A percentile compares a stretch with the other conserved stretches of the same genome.
phyloP scores from a whole-genome alignment of 2,113 vertebrate species.

The Muntiacus reevesi region DNA sequence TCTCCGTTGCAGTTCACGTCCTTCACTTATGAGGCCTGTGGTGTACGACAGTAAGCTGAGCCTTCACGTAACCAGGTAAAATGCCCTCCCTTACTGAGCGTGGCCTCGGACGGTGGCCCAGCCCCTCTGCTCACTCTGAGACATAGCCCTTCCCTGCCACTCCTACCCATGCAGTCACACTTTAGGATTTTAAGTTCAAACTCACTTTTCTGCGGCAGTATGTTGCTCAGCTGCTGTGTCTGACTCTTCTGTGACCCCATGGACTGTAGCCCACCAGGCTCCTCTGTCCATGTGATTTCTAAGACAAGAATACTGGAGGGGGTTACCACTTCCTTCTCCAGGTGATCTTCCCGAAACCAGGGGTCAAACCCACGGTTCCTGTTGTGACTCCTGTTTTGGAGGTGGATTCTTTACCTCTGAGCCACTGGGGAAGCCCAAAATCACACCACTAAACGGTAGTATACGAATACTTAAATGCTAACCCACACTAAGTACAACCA shows the following conservation, averaged over 20 bases:
- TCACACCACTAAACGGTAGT: neutral
- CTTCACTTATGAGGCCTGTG: neutral
- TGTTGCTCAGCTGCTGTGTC: accelerated
- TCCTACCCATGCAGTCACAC: accelerated
- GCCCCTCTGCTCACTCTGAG: neutral
- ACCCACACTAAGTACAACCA: neutral
- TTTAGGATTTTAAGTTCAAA: neutral
- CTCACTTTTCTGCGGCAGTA: neutral
- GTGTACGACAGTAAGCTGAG: neutral
- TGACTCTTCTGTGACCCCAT: neutral
- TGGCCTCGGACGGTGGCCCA: neutral
- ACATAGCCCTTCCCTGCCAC: no score
- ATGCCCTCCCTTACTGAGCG: neutral
- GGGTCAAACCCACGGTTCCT: neutral
- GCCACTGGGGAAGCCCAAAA: neutral
- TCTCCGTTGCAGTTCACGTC: neutral
- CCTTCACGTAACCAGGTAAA: neutral
- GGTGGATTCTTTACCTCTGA: neutral
- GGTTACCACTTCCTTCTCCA: neutral
- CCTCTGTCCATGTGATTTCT: neutral
- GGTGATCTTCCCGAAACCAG: neutral
- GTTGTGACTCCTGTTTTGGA: neutral
- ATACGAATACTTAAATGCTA: neutral
- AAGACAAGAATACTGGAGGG: neutral
- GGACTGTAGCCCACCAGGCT: neutral